phyloP scores from a whole-genome alignment of 2,113 vertebrate species.

The Acrocephalus kingi region DNA sequence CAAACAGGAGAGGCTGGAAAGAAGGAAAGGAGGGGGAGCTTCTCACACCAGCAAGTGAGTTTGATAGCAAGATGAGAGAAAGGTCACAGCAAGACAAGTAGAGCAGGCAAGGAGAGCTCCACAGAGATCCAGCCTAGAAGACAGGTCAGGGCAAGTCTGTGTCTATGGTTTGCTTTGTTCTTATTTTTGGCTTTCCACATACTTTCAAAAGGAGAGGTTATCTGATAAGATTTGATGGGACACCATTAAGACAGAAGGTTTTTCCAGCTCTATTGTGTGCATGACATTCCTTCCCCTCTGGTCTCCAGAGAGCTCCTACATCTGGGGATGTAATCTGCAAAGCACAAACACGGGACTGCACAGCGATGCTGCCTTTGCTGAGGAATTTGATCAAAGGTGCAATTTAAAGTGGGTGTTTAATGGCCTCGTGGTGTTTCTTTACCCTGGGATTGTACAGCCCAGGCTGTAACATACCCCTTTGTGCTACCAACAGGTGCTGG shows the following conservation, averaged over 20 bases:
- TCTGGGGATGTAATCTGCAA: constrained; percentile 45
- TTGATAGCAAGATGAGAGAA: constrained; percentile 28
- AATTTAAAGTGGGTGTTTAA: constrained; percentile 35
- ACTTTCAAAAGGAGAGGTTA: constrained; percentile 52
- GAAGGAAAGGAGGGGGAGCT: background rate
- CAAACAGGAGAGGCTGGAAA: background rate
- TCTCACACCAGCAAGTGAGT: background rate
- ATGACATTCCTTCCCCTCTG: constrained; percentile 51
- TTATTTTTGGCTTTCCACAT: constrained; percentile 59
- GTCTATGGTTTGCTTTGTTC: constrained; percentile 51
- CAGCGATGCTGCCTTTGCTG: background rate
- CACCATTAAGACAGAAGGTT: constrained; percentile 55
- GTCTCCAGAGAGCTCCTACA: constrained; percentile 29
- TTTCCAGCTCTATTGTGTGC: constrained; percentile 56
- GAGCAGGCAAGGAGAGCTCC: background rate
- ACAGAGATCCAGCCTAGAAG: constrained; percentile 13
- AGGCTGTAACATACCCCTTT: background rate
- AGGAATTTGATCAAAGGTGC: constrained; percentile 44
- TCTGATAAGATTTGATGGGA: constrained; percentile 57
- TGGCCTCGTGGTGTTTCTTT: background rate
- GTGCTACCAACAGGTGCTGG: constrained; percentile 39
- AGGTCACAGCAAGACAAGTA: constrained; percentile 40
- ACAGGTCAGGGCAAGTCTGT: constrained; percentile 35
- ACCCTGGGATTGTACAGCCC: background rate
- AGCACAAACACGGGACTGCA: background rate